Evolutionary conservation across 2,797 vertebrate species (phyloP), one percentile per base, ranked within the genome.

Genomic region (Enteromius thamalakanensis): DNA sequence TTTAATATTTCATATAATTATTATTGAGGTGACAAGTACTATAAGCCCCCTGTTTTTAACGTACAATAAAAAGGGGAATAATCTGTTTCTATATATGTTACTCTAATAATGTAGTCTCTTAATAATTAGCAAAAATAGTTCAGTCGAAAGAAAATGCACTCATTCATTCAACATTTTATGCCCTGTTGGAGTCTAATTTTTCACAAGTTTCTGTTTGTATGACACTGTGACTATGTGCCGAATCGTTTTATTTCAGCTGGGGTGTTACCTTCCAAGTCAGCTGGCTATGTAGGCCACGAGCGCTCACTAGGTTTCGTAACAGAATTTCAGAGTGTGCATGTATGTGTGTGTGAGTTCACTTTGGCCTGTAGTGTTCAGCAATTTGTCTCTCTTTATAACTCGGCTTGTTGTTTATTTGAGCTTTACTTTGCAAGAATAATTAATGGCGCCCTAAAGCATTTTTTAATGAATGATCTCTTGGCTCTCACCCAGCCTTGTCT

Each of bases 331-430:
- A 12, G 23, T 60, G 21, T 81, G 53, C 53, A 29, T 62, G 51
- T 62, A 71, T 79, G 40, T 79, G 42, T 79, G 42, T 45, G 75
- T 71, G 69, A 47, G 62, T 77, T 79, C 53, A 67, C 34, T 47
- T 49, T 76, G 68, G 60, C 76, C 71, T 51, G 42, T 40, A 49
- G n/a, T 19, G 42, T 76, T 58, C 58, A 64, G 34, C 32, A 42
- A 67, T 78, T 65, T 60, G 21, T 86, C 67, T 86, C 65, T 40
- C 23, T 82, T 65, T 79, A 60, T 69, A 85, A 79, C 75, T 78
- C 40, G 76, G 60, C 78, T 71, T 23, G 53, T 70, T 89, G 86
- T 90, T 89, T 90, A 88, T 89, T 87, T 89, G 79, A 90, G 29
- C 76, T 81, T 75, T 84, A 65, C 75, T 67, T 37, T 62, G 78